Evolutionary conservation across 1,140 invertebrate species (phyloP).

Genomic region (Spodoptera litura): DNA sequence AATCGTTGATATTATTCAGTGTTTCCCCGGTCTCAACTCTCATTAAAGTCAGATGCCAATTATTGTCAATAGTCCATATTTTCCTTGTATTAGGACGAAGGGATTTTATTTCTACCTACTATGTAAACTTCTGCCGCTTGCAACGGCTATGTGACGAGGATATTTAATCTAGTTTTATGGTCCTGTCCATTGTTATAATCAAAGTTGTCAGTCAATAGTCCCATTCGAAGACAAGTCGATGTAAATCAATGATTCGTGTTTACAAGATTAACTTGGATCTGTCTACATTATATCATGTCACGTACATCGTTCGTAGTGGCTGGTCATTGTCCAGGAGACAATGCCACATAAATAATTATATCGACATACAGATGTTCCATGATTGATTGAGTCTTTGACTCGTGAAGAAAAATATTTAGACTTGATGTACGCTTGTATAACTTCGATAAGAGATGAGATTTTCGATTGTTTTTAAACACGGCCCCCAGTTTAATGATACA

Average conservation of each 20-base stretch:
- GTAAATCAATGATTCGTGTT: conserved; percentile 41
- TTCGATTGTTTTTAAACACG: conserved; percentile 1
- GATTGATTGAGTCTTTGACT: neutral
- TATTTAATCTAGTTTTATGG: neutral
- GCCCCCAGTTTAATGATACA: neutral
- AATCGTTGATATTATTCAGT: neutral
- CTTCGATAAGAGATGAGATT: neutral
- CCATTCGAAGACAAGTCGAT: conserved; percentile 3
- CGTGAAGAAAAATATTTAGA: conserved; percentile 45
- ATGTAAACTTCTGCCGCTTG: too few relatives aligned
- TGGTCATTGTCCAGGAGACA: conserved; percentile 57
- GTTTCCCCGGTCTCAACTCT: conserved; percentile 3
- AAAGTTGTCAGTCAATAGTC: neutral
- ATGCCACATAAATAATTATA: conserved; percentile 60
- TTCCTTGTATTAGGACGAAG: conserved; percentile 5
- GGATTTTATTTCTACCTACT: neutral
- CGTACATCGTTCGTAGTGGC: conserved; percentile 39
- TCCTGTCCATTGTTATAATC: neutral
- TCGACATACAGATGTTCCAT: conserved; percentile 40
- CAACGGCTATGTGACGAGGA: too few relatives aligned
- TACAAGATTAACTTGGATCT: conserved; percentile 32
- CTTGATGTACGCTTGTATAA: neutral
- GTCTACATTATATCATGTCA: conserved; percentile 47
- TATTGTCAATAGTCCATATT: neutral
- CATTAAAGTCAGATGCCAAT: neutral